A percentile compares a stretch with the other conserved stretches of the same genome.
phyloP scores from a whole-genome alignment of 2,797 vertebrate genomes.

The Tangara arthus region DNA sequence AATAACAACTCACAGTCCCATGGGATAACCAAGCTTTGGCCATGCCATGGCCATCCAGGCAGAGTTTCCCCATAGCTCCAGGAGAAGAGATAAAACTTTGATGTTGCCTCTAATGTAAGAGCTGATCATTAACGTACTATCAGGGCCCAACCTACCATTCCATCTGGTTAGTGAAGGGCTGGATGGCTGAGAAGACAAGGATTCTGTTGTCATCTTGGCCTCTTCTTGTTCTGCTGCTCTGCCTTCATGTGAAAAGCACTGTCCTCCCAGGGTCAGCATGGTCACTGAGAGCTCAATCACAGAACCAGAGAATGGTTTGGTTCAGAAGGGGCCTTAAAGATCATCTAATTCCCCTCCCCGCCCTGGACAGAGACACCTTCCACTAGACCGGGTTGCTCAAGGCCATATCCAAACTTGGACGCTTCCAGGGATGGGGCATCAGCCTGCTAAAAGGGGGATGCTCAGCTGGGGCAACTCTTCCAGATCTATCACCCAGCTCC shows the following conservation, averaged over 20 bases:
- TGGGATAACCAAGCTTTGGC: neutral
- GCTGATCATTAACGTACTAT: neutral
- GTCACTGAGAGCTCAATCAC: neutral
- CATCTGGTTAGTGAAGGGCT: fast-evolving
- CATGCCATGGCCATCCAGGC: neutral
- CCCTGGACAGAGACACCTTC: neutral
- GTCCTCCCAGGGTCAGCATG: neutral
- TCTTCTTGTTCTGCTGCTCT: neutral
- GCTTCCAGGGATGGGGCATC: neutral
- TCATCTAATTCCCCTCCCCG: neutral
- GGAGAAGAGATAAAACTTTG: neutral
- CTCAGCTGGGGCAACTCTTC: neutral
- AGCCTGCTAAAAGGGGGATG: neutral
- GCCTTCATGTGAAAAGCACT: neutral
- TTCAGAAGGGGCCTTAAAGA: neutral
- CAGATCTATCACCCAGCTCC: neutral
- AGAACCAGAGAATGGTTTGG: neutral
- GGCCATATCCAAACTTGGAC: neutral
- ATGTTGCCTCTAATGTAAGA: neutral
- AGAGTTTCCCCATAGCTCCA: neutral
- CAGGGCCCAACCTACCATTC: neutral
- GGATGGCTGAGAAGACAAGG: neutral
- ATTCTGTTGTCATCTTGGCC: neutral
- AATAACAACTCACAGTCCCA: neutral
- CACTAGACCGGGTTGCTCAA: neutral